phyloP scores from a whole-genome alignment of 2,797 vertebrate genomes.

The Lagorchestes hirsutus region DNA sequence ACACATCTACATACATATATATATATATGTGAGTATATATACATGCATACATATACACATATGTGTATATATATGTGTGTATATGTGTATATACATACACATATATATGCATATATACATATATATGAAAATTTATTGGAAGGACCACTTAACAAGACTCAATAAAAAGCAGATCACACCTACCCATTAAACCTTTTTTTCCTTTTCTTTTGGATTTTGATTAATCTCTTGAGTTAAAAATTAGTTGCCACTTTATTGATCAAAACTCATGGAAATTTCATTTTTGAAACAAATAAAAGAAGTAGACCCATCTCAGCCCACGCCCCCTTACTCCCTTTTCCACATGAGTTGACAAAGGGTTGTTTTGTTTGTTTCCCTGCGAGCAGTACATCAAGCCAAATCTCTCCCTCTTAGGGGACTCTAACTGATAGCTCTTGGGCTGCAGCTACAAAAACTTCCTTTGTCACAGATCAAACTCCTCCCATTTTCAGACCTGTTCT shows the following conservation, averaged over 20 bases:
- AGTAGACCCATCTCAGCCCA: not conserved
- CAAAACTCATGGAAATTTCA: not conserved
- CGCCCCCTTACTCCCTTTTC: not conserved
- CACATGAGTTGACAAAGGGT: not conserved
- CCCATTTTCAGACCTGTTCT: not conserved
- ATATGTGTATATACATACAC: fast-evolving
- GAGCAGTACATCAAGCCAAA: not conserved
- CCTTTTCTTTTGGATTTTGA: not conserved
- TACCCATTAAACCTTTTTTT: not conserved
- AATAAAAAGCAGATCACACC: not conserved
- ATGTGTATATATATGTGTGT: too few species aligned
- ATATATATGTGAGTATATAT: too few species aligned
- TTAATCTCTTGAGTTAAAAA: not conserved
- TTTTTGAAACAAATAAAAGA: not conserved
- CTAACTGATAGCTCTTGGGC: not conserved
- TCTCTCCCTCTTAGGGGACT: not conserved
- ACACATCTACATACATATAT: too few species aligned
- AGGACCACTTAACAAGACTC: not conserved
- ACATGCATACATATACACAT: too few species aligned
- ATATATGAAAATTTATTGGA: not conserved
- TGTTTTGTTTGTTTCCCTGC: not conserved
- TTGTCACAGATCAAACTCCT: not conserved
- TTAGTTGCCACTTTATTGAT: not conserved
- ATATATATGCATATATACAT: too few species aligned
- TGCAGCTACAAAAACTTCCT: not conserved